A percentile compares a stretch with the other conserved stretches of the same genome.
Evolutionary conservation across 2,888 invertebrate genomes (phyloP).

Genomic region (Crepidodera aurea): DNA sequence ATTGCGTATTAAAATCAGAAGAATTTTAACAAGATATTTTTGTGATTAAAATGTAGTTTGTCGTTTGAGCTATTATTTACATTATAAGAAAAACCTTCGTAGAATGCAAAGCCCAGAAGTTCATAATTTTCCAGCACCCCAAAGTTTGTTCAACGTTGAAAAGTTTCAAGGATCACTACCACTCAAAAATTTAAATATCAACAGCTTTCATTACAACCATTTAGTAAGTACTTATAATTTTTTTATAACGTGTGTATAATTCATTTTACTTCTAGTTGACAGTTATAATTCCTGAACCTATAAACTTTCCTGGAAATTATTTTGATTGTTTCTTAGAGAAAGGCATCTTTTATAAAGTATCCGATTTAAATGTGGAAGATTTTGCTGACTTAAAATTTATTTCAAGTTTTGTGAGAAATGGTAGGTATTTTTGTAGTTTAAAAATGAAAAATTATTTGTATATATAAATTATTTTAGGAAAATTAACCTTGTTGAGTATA

Average conservation of each 20-base stretch:
- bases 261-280: slow-evolving; percentile 61
- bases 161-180: slow-evolving; percentile 48
- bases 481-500: slow-evolving; percentile 62
- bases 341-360: slow-evolving; percentile 63
- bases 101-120: slow-evolving; percentile 68
- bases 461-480: slow-evolving; percentile 53
- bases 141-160: slow-evolving; percentile 57
- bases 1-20: not conserved
- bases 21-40: not conserved
- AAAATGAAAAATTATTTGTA: too few species aligned
- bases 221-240: slow-evolving; percentile 59
- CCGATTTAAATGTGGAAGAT: slow-evolving; percentile 60
- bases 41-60: slow-evolving; percentile 7
- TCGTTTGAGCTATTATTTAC: not conserved
- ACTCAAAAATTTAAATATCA: slow-evolving; percentile 51
- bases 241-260: slow-evolving; percentile 9
- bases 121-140: slow-evolving; percentile 64
- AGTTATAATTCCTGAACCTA: slow-evolving; percentile 64
- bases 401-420: slow-evolving; percentile 66
- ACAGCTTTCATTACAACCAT: slow-evolving; percentile 64
- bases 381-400: slow-evolving; percentile 64
- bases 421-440: slow-evolving; percentile 54
- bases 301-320: slow-evolving; percentile 50
- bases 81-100: not conserved
- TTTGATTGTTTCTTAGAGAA: slow-evolving; percentile 55